Base-by-base conservation (phyloP, 2,797 vertebrate species). In the Threskiornis aethiopicus region DNA sequence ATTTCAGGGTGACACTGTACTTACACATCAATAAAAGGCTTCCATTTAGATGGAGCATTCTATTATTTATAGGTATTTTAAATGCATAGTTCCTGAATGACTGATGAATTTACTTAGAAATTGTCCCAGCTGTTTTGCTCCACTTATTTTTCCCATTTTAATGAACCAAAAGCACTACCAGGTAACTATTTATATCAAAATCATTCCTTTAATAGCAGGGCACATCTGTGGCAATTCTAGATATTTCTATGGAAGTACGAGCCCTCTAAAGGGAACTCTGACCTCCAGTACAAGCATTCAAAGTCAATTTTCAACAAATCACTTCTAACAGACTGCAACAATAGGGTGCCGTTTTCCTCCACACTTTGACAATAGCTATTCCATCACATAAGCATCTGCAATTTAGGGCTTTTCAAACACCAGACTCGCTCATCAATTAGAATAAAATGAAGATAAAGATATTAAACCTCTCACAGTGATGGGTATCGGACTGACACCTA, bases 331-430 rank as follows among this genome's bases (percentile, higher is more conserved):
- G 95, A 91, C 82, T 81, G 81, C 66, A 93, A 69, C 87, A 83
- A 87, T 52, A 92, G 96, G 93, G 84, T 77, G 66, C 66, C 59
- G 14, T 94, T 98, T 96, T 94, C 96, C 91, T 96, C 95, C 96
- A 89, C 47, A 73, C 70, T 78, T 79, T 93, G 94, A 98, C 97
- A 98, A 97, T 79, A 97, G 96, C 96, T 91, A 95, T 97, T 98
- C 91, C 93, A 98, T 97, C 97, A 97, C 80, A 92, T 13, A 87
- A 88, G 96, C 93, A 96, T 96, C 93, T 93, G 96, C 94, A 98
- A 98, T 98, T 98, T 98, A 98, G 97, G 17, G 94, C 96, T 98
- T 98, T 98, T 98, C 98, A 97, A 98, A 95, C 91, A 96, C 93
- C 86, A 96, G 91, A 96, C 87, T 98, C 95, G 87, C 83, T 97